Evolutionary conservation across 2,113 vertebrate genomes (phyloP), one percentile per base, ranked within the genome.

Genomic region (Aix galericulata): DNA sequence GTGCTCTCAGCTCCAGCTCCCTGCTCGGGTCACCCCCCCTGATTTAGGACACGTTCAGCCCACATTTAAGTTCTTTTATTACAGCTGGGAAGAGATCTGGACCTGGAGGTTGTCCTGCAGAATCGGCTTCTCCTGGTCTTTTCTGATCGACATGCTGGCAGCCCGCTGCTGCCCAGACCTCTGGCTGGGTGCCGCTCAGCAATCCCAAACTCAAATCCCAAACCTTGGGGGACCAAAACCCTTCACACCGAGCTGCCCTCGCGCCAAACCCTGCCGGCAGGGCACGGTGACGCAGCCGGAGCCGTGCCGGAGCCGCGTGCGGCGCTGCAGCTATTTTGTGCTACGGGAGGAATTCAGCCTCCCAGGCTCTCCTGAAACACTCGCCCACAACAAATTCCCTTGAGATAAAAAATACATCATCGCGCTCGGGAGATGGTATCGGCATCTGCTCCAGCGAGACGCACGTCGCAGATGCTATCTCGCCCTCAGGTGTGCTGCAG

Each of bases 321-420:
- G 27, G n/a, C 26, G 3, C 90, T 48, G 13, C 85, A 63, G 40
- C 79, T 80, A 0, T 60, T 91, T 42, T 7, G 25, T 34, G 34
- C 17, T 25, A 40, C 34, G 66, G 74, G 55, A 94, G 78, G 84
- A 95, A 91, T 95, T 94, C 83, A 29, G 1, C 60, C 94, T 96
- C 90, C 52, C 79, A 36, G 95, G 90, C 94, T 90, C 44, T 90
- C 42, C 75, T 75, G 67, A 46, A 81, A 66, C 86, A 58, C 55
- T 71, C 85, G n/a, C 69, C 82, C 80, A 67, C 86, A 86, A 78
- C 23, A 86, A 95, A 95, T 94, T 91, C 94, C 94, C 86, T 81
- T 88, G 88, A 96, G 91, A 90, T n/a, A 93, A 63, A 86, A 86
- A 90, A 38, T 32, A 26, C 81, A 48, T 31, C 20, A 3, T 50